Percentiles rank a stretch among this genome's conserved stretches.
Evolutionary conservation across 2,113 vertebrate species (phyloP).

Genomic region (Ondatra zibethicus): DNA sequence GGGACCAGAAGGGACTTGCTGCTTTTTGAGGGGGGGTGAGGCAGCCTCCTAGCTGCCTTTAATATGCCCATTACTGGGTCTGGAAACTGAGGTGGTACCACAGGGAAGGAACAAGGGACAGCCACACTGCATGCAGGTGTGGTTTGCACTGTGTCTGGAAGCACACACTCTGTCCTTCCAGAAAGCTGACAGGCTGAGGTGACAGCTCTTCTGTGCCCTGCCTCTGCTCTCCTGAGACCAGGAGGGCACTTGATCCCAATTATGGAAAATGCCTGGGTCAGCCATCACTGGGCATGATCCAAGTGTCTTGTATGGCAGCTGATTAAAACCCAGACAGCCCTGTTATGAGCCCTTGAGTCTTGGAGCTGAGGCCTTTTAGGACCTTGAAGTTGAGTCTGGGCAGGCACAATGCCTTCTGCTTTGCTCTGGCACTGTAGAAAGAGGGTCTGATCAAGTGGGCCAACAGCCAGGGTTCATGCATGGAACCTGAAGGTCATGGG

Average conservation of each 20-base stretch:
- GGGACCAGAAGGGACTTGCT: rapidly evolving
- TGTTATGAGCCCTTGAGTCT: constrained; percentile 83
- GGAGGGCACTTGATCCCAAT: constrained; percentile 96
- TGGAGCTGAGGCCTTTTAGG: constrained; percentile 82
- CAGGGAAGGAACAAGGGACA: background rate
- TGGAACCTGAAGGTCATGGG: background rate
- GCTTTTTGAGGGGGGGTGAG: background rate
- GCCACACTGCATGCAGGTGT: background rate
- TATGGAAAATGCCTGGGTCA: constrained; percentile 95
- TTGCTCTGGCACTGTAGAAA: constrained; percentile 68
- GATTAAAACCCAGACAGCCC: constrained; percentile 85
- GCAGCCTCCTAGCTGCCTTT: background rate
- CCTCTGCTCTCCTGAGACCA: constrained; percentile 88
- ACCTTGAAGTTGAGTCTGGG: constrained; percentile 81
- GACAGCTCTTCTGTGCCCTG: background rate
- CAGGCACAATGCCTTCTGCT: constrained; percentile 74
- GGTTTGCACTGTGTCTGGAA: too few relatives aligned
- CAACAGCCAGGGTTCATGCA: rapidly evolving
- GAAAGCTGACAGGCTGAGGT: background rate
- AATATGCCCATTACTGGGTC: background rate
- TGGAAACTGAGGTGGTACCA: background rate
- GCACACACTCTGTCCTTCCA: background rate
- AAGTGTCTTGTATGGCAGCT: constrained; percentile 83
- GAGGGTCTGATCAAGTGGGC: constrained; percentile 59
- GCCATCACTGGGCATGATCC: constrained; percentile 94